Evolutionary conservation across 2,888 invertebrate genomes (phyloP).

Genomic region (Eristalis pertinax): DNA sequence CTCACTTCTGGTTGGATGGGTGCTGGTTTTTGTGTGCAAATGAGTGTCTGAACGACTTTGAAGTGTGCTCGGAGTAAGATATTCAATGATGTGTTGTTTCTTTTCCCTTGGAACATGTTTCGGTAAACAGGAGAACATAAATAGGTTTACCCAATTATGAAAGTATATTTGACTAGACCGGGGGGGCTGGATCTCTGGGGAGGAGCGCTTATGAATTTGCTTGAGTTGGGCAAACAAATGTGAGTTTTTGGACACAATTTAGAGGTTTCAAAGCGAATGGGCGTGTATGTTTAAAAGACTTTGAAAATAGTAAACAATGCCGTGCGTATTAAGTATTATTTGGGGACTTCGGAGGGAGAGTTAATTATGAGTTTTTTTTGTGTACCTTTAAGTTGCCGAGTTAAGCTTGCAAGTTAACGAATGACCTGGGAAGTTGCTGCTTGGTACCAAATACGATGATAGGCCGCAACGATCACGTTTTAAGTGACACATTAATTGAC

Average conservation of each 20-base stretch:
- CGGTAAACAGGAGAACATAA: conserved; percentile 9
- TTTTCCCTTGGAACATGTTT: conserved; percentile 16
- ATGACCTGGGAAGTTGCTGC: no score
- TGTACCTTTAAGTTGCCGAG: no score
- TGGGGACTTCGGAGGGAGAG: no score
- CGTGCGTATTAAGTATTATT: neutral
- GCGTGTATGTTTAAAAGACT: neutral
- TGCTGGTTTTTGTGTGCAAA: neutral
- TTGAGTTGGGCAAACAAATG: neutral
- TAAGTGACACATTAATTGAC: no score
- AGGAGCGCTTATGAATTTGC: neutral
- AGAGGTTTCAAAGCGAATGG: neutral
- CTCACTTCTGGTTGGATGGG: neutral
- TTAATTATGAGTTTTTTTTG: no score
- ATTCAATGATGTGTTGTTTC: neutral
- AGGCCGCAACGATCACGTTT: no score
- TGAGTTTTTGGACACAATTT: neutral
- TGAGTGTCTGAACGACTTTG: neutral
- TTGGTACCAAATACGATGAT: no score
- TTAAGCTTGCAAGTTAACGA: no score
- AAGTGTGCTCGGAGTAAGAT: neutral
- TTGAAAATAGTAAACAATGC: neutral
- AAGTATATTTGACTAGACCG: conserved; percentile 14
- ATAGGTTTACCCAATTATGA: conserved; percentile 28
- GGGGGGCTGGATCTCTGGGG: neutral